Base-by-base conservation (phyloP, 2,113 vertebrate species). In the Psilopogon haemacephalus region DNA sequence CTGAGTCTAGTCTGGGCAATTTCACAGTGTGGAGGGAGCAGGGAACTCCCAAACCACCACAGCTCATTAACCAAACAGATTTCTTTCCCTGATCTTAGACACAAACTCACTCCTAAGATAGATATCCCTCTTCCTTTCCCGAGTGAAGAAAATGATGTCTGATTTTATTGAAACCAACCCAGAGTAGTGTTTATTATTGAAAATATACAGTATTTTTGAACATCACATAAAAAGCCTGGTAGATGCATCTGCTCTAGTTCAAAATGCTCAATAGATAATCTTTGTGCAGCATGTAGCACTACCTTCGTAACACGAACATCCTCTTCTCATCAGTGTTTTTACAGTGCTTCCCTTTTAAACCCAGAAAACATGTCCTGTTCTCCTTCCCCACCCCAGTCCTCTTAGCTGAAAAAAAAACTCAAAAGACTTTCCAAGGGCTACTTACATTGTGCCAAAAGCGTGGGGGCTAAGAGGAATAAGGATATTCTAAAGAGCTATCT, bases 121-220 rank as follows among this genome's bases (percentile, higher is more conserved):
- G 21, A 9, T 23, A 38, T 68, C 30, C 30, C 13, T 93, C 72
- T 89, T 93, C 42, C 32, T 83, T 71, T 81, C 52, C 80, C 84
- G 42, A 48, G 28, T n/a, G 84, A 95, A 91, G 24, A 76, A 92
- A 93, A 82, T 0, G 9, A 81, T 85, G 48, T 24, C 30, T 86
- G 63, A 23, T 92, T 95, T 92, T 93, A 95, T 40, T 94, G 92
- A 97, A 97, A 97, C 92, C 89, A 96, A 95, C 94, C 91, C 95
- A 94, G 91, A 95, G 90, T 90, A 94, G 89, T 97, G 84, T 97
- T 97, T 97, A 96, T 97, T 97, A 95, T 71, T 96, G 96, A 97
- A 97, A 97, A 97, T 96, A 97, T 92, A 97, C 96, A 97, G 32
- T 92, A 76, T 96, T 95, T 96, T 86, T 94, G 89, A 96, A 94